phyloP scores from a whole-genome alignment of 2,113 vertebrate species.

The Gymnarchus niloticus region DNA sequence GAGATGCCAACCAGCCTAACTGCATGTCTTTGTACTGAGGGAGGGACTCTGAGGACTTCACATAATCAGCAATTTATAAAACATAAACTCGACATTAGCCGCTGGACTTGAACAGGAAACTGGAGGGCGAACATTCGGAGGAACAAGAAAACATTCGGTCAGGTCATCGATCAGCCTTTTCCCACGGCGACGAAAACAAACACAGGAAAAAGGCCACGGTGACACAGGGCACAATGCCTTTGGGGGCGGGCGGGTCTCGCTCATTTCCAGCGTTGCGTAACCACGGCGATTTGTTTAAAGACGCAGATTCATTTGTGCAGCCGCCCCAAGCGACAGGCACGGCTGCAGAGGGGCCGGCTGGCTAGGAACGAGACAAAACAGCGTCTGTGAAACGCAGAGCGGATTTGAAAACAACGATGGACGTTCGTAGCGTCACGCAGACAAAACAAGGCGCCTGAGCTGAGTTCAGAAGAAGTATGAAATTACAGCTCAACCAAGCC shows the following conservation, averaged over 20 bases:
- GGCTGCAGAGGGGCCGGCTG: neutral
- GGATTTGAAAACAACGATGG: neutral
- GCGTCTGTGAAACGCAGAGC: neutral
- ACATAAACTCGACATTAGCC: no score
- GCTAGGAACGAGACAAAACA: conserved; percentile 21
- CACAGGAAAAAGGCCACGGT: conserved; percentile 18
- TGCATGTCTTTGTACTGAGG: no score
- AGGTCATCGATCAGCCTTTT: conserved; percentile 45
- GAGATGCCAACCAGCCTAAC: no score
- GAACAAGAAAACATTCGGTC: neutral
- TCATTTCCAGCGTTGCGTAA: conserved; percentile 8
- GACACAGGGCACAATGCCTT: conserved; percentile 2
- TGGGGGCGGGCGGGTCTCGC: neutral
- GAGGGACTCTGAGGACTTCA: neutral
- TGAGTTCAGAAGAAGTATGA: neutral
- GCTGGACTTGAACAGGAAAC: neutral
- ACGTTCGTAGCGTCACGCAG: neutral
- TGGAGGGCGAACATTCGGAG: neutral
- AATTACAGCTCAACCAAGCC: neutral
- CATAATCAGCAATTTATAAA: neutral
- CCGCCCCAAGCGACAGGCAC: conserved; percentile 4
- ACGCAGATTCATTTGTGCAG: conserved; percentile 28
- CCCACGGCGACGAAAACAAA: conserved; percentile 22
- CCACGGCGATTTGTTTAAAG: conserved; percentile 1
- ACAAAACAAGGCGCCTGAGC: neutral